Conservation (phyloP, 2,797 vertebrate species). For the Amniataba percoides region DNA sequence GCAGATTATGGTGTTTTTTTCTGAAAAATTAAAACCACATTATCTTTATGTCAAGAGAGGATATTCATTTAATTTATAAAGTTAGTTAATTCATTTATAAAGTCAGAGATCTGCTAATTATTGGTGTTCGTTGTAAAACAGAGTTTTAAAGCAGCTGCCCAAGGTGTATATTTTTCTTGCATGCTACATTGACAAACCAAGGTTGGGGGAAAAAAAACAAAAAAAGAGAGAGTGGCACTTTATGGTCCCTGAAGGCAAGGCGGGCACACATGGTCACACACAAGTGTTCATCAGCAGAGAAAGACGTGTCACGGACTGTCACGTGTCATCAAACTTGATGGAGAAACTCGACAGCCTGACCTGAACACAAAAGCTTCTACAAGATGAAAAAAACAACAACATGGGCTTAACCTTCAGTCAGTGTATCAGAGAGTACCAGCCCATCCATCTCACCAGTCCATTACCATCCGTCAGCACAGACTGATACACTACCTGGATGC, state of each 20-base stretch:
- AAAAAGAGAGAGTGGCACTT: slow-evolving; percentile 56
- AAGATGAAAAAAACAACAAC: slow-evolving; percentile 31
- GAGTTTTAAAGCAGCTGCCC: slow-evolving; percentile 8
- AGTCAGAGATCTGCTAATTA: slow-evolving; percentile 4
- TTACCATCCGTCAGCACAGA: slow-evolving; percentile 54
- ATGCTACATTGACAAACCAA: slow-evolving; percentile 45
- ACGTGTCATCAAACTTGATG: slow-evolving; percentile 66
- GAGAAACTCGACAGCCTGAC: slow-evolving; percentile 47
- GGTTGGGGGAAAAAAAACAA: too few species aligned
- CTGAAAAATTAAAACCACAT: neutral
- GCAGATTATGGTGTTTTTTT: neutral
- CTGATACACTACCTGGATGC: slow-evolving; percentile 31
- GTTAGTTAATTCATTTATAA: too few species aligned
- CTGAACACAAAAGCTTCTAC: slow-evolving; percentile 38
- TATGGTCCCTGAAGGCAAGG: slow-evolving; percentile 61
- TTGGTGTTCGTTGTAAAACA: neutral
- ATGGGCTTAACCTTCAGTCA: slow-evolving; percentile 32
- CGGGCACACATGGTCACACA: slow-evolving; percentile 64
- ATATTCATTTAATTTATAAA: too few species aligned
- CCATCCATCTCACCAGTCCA: slow-evolving; percentile 46
- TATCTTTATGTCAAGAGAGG: neutral
- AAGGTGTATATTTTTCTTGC: slow-evolving; percentile 34
- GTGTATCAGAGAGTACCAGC: slow-evolving; percentile 41
- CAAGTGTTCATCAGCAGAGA: slow-evolving; percentile 67
- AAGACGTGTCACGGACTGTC: slow-evolving; percentile 55